Conservation (phyloP, 92 coral and sea anemone species). For the Paragorgia papillata region DNA sequence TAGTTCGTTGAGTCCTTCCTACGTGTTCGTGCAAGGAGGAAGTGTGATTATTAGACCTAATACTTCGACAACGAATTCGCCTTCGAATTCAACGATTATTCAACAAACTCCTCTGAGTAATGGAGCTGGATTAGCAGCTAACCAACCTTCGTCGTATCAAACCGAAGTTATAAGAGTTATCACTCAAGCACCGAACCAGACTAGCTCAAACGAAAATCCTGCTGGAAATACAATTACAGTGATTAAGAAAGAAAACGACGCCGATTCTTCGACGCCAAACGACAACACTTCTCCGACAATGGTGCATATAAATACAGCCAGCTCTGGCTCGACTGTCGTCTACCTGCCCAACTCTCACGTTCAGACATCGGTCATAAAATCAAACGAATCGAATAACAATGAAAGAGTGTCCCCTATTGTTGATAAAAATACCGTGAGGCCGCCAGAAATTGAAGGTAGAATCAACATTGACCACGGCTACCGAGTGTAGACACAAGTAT, state of each 20-base stretch:
- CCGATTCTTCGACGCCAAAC: neutral
- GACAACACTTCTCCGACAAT: slow-evolving; percentile 4
- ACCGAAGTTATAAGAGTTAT: slow-evolving; percentile 31
- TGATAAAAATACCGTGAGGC: slow-evolving; percentile 11
- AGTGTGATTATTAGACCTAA: slow-evolving; percentile 39
- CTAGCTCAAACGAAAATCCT: slow-evolving; percentile 4
- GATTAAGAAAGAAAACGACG: slow-evolving; percentile 17
- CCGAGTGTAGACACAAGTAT: slow-evolving; percentile 17
- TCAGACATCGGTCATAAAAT: slow-evolving; percentile 33
- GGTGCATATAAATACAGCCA: too few species aligned
- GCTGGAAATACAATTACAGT: slow-evolving; percentile 1
- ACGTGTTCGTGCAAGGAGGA: slow-evolving; percentile 44
- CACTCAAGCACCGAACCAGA: slow-evolving; percentile 13
- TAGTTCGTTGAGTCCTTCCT: slow-evolving; percentile 21
- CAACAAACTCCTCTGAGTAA: slow-evolving; percentile 8
- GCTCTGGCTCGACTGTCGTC: neutral
- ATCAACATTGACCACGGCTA: slow-evolving; percentile 13
- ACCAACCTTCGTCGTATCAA: neutral
- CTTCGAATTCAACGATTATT: neutral
- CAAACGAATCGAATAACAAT: slow-evolving; percentile 36
- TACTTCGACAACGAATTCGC: neutral
- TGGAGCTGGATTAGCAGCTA: neutral
- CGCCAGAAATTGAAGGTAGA: slow-evolving; percentile 4
- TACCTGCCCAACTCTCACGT: slow-evolving; percentile 13
- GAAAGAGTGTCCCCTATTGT: slow-evolving; percentile 42